Percentiles rank a stretch among this genome's conserved stretches.
These are phyloP conservation scores for Pogonophryne albipinna DNA, from an alignment of 2,797 vertebrate genomes.

Conservation along the genomic window DNA sequence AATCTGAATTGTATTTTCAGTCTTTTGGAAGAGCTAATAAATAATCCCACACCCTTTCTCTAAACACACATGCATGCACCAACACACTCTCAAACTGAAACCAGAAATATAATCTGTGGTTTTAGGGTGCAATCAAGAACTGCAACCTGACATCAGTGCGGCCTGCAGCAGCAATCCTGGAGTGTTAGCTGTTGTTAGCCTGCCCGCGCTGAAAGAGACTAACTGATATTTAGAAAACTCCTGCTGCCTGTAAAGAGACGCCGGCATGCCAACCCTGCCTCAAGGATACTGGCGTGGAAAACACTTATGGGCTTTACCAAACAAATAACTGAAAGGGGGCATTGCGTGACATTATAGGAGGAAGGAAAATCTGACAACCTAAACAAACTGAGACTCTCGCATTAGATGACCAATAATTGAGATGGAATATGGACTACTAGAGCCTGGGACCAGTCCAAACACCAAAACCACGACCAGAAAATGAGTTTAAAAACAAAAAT, in stretches of 20 bases:
- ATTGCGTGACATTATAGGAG: conserved; percentile 41
- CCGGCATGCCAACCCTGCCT: conserved; percentile 45
- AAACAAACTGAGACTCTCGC: conserved; percentile 43
- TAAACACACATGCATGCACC: conserved; percentile 25
- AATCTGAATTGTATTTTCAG: conserved; percentile 26
- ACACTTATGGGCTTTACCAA: conserved; percentile 63
- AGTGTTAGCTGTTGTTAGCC: conserved; percentile 56
- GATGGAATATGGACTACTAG: conserved; percentile 48
- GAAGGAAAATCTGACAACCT: conserved; percentile 53
- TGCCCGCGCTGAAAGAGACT: conserved; percentile 55
- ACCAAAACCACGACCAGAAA: conserved; percentile 40
- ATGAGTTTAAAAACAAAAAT: conserved; percentile 29
- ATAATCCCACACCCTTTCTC: conserved; percentile 28
- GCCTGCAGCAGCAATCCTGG: conserved; percentile 41
- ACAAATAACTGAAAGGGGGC: conserved; percentile 57
- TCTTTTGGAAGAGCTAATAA: conserved; percentile 39
- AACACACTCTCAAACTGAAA: conserved; percentile 19
- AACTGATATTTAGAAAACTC: conserved; percentile 64
- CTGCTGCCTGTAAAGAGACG: conserved; percentile 39
- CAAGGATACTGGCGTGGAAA: conserved; percentile 53
- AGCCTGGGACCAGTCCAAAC: conserved; percentile 41
- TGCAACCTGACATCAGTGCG: conserved; percentile 58
- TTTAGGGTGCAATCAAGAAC: conserved; percentile 49
- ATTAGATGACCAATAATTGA: conserved; percentile 49
- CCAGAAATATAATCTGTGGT: conserved; percentile 50